Conservation (phyloP, 2,888 invertebrate genomes). For the Microdon myrmicae region DNA sequence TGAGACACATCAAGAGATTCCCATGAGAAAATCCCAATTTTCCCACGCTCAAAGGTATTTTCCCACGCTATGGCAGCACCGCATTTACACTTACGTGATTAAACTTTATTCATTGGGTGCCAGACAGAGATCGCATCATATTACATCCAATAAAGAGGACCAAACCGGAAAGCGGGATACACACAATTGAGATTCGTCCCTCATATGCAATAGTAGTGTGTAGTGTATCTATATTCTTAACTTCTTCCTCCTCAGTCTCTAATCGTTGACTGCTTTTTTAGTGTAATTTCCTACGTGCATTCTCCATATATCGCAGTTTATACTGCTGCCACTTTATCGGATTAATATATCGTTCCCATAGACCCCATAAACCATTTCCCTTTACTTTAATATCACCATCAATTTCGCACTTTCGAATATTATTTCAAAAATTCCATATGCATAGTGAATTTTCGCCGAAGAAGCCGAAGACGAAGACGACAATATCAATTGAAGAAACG, state of each 20-base stretch:
- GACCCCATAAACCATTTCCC: constrained; percentile 17
- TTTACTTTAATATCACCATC: constrained; percentile 13
- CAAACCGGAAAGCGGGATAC: constrained; percentile 24
- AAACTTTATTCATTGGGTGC: constrained; percentile 54
- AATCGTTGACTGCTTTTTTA: too few relatives aligned
- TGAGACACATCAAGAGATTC: constrained; percentile 42
- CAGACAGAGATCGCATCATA: constrained; percentile 30
- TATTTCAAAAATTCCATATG: constrained; percentile 16
- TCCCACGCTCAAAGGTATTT: constrained; percentile 62
- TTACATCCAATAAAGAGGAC: constrained; percentile 14
- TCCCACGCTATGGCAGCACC: constrained; percentile 59
- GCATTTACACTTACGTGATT: constrained; percentile 55
- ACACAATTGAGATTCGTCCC: constrained; percentile 16
- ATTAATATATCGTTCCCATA: constrained; percentile 25
- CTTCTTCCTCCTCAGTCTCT: constrained; percentile 33
- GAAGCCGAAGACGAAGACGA: constrained; percentile 31
- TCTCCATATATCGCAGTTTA: constrained; percentile 43
- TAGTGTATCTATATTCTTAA: constrained; percentile 28
- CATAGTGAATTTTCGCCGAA: constrained; percentile 31
- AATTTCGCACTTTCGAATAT: constrained; percentile 9
- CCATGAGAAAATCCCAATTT: constrained; percentile 58
- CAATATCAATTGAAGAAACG: constrained; percentile 33
- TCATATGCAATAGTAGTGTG: constrained; percentile 17
- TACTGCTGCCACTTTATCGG: constrained; percentile 38
- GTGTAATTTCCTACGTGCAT: constrained; percentile 45